Evolutionary conservation across 2,113 vertebrate species (phyloP).

Genomic region (Amphiprion ocellaris): DNA sequence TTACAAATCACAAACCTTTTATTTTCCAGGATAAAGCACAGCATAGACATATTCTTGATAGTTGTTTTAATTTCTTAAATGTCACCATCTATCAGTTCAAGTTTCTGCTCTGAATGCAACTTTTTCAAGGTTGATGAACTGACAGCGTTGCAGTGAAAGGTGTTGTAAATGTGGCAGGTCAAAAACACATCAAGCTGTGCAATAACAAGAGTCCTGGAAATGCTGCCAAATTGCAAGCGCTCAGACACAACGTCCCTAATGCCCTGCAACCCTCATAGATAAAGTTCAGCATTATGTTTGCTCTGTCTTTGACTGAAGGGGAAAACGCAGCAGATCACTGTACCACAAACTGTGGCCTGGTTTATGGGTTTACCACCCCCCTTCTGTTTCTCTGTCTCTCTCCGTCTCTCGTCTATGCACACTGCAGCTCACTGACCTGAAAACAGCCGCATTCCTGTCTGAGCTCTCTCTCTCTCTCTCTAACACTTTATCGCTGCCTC

Average conservation of each 20-base stretch:
- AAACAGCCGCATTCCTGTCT: constrained; percentile 82
- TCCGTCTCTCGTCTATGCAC: constrained; percentile 48
- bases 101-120: constrained; percentile 10
- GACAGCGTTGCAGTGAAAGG: constrained; percentile 26
- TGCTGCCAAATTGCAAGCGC: constrained; percentile 43
- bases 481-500: constrained; percentile 58
- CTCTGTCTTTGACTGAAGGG: constrained; percentile 52
- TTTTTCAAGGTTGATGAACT: constrained; percentile 34
- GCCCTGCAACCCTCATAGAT: constrained; percentile 46
- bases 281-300: constrained; percentile 52
- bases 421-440: constrained; percentile 83
- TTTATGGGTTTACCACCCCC: constrained; percentile 66
- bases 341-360: constrained; percentile 62
- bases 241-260: constrained; percentile 41
- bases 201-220: constrained; percentile 6
- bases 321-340: constrained; percentile 55
- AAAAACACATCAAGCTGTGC: constrained; percentile 49
- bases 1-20: too few species aligned
- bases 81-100: not conserved
- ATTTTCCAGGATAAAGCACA: too few species aligned
- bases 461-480: constrained; percentile 64
- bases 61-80: not conserved
- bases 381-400: constrained; percentile 36
- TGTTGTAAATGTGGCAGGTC: constrained; percentile 34
- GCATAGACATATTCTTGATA: too few species aligned